Percentiles rank a stretch among this genome's conserved stretches.
phyloP scores from a whole-genome alignment of 2,113 vertebrate species.

The Spheniscus mendiculus region DNA sequence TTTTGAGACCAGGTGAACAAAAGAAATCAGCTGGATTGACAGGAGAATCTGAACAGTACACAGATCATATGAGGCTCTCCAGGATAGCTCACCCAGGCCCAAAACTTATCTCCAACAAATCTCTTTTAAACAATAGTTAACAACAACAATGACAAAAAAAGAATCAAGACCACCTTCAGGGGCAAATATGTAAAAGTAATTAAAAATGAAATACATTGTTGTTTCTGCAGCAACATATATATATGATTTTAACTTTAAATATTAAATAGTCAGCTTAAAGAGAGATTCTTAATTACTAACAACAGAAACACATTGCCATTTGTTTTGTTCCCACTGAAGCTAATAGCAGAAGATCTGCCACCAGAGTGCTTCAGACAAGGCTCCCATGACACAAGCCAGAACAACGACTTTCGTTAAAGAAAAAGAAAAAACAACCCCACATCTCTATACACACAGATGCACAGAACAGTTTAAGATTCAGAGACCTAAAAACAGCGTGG shows the following conservation, averaged over 20 bases:
- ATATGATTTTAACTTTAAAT: background rate
- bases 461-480: constrained; percentile 36
- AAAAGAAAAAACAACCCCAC: background rate
- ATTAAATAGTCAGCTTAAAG: background rate
- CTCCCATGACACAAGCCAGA: background rate
- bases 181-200: background rate
- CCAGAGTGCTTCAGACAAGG: background rate
- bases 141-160: background rate
- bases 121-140: background rate
- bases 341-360: background rate
- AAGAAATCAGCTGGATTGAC: background rate
- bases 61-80: background rate
- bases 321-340: background rate
- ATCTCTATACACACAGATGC: background rate
- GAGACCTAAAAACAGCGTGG: background rate
- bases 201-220: background rate
- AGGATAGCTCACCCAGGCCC: background rate
- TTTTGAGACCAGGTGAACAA: background rate
- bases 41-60: background rate
- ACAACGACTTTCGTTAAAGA: background rate
- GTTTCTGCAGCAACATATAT: background rate
- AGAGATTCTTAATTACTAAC: background rate
- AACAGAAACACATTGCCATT: background rate
- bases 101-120: background rate
- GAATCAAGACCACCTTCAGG: background rate